Base-by-base conservation (phyloP, 2,113 vertebrate genomes). In the Tragulus kanchil region DNA sequence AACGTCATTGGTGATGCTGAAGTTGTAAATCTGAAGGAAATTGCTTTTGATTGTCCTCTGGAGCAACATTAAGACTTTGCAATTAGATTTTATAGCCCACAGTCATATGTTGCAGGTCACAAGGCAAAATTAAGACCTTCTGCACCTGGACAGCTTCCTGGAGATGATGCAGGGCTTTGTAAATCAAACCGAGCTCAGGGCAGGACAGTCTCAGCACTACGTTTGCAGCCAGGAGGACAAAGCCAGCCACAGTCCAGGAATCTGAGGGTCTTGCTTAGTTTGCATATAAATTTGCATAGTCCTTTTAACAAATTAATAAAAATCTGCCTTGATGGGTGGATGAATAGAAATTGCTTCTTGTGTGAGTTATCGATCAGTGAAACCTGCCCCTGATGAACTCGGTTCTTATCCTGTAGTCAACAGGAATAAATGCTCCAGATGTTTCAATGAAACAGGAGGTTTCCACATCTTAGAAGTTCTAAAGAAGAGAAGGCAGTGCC, bases 11-110 rank as follows among this genome's bases (percentile, higher is more conserved):
- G 54, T 95, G 71, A 85, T 88, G 85, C 87, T 31, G 9, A 82
- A 89, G 93, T 54, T 95, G 94, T 98, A 97, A 97, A 97, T 97
- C 58, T 94, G 50, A 97, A 85, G 64, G 77, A 97, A 96, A 95
- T 97, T 95, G 93, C 94, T 96, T 97, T 96, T 94, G 93, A 92
- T 95, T 97, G 94, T 94, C 82, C 69, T 65, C 88, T 96, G 94
- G 90, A 69, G 61, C 81, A 92, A 79, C 93, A 82, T 95, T 89
- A 97, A 89, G 90, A 92, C 88, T 97, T 90, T 92, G 87, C 96
- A 97, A 96, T 97, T 95, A 95, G 96, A 87, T 89, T 98, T 96
- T 96, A 96, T 88, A 93, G 92, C 92, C 56, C 79, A 2, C 8
- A 88, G 85, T 97, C 95, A 91, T 97, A 97, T 90, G 96, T 89